These are phyloP conservation scores for Noctua janthina DNA, from an alignment of 2,888 invertebrate genomes.

Conservation along the genomic window DNA sequence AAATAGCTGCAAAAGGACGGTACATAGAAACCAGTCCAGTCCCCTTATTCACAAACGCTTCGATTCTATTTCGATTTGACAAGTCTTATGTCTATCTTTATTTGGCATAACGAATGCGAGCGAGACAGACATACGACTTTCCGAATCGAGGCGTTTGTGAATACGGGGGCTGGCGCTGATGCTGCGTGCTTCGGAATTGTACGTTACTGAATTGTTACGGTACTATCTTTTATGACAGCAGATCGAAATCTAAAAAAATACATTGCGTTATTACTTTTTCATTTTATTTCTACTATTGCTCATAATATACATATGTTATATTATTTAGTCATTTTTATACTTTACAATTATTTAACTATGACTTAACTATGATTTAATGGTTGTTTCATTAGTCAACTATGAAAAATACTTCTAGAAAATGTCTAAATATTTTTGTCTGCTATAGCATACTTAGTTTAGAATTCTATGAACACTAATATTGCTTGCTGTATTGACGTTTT, in stretches of 20 bases:
- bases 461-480: constrained; percentile 44
- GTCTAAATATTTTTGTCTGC: constrained; percentile 1
- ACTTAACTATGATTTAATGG: constrained; percentile 5
- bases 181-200: neutral
- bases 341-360: constrained; percentile 5
- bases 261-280: neutral
- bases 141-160: neutral
- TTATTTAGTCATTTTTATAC: constrained; percentile 11
- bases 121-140: neutral
- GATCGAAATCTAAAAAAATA: neutral
- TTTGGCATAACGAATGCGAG: neutral
- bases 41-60: neutral
- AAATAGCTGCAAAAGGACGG: no score
- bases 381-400: constrained; percentile 20
- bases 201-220: neutral
- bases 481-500: constrained; percentile 35
- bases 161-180: neutral
- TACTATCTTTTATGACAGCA: neutral
- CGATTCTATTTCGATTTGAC: neutral
- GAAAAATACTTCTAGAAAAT: constrained; percentile 34
- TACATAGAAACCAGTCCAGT: neutral
- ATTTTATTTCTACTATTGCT: constrained; percentile 19
- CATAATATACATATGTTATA: constrained; percentile 9
- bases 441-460: constrained; percentile 5
- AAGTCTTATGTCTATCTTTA: neutral